Evolutionary conservation across 1,140 invertebrate genomes (phyloP).

Genomic region (Chymomyza costata): DNA sequence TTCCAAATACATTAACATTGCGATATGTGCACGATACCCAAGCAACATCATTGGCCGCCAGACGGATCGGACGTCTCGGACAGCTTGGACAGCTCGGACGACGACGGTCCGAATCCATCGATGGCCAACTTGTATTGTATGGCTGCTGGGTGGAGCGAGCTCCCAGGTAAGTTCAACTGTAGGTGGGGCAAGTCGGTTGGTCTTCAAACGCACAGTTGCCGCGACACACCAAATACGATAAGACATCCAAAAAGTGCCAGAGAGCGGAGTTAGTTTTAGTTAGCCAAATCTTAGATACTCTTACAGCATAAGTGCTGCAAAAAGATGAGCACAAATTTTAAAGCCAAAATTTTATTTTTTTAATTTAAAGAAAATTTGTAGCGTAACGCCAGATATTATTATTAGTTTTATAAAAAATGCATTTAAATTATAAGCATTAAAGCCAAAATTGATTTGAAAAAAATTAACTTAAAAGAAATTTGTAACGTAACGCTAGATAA

Average conservation of each 20-base stretch:
- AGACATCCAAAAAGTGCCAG: slow-evolving; percentile 50
- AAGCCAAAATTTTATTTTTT: no score
- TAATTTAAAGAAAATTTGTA: background rate
- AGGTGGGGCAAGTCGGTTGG: slow-evolving; percentile 41
- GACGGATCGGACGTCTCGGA: slow-evolving; percentile 12
- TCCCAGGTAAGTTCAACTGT: no score
- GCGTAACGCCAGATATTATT: no score
- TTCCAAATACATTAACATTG: slow-evolving; percentile 73
- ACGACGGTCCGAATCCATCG: slow-evolving; percentile 8
- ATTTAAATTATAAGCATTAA: no score
- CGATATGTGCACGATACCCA: slow-evolving; percentile 56
- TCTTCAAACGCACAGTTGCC: slow-evolving; percentile 45
- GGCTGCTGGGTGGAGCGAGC: slow-evolving; percentile 25
- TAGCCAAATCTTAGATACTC: no score
- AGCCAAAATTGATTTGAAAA: no score
- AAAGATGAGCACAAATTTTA: no score
- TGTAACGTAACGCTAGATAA: no score
- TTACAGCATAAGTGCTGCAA: no score
- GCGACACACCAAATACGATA: slow-evolving; percentile 63
- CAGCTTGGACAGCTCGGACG: slow-evolving; percentile 29
- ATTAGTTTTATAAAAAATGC: no score
- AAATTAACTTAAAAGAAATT: no score
- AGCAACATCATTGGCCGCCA: background rate
- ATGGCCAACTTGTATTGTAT: background rate
- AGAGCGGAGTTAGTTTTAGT: no score